Percentiles rank a stretch among this genome's conserved stretches.
phyloP scores from a whole-genome alignment of 1,140 invertebrate species.

The Saccostrea glomerata region DNA sequence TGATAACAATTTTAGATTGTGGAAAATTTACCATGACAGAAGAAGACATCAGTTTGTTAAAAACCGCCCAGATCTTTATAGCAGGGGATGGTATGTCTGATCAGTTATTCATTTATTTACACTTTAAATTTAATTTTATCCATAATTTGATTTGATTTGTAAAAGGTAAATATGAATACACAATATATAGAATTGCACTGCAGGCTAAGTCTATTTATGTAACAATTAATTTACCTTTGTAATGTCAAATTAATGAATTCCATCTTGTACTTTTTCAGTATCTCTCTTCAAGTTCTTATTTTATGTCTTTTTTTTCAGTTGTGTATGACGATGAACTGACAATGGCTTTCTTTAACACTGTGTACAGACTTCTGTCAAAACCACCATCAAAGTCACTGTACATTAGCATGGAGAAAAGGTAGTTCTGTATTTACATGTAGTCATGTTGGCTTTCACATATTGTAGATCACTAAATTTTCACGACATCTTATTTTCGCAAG shows the following conservation, averaged over 20 bases:
- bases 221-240: too few species aligned
- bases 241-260: too few species aligned
- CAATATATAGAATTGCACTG: too few species aligned
- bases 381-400: conserved; percentile 84
- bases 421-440: not conserved
- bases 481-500: too few species aligned
- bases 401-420: conserved; percentile 88
- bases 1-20: not conserved
- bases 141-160: too few species aligned
- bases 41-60: not conserved
- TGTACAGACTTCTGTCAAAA: conserved; percentile 84
- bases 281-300: not conserved
- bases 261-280: too few species aligned
- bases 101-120: not conserved
- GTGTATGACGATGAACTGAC: conserved; percentile 93
- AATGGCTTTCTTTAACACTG: conserved; percentile 87
- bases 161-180: too few species aligned
- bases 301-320: conserved; percentile 82
- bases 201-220: too few species aligned
- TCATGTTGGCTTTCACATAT: not conserved
- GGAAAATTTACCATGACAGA: not conserved
- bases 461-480: too few species aligned
- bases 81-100: not conserved
- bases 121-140: not conserved
- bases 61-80: not conserved